Percentiles rank a stretch among this genome's conserved stretches.
Conservation (phyloP, 2,113 vertebrate species). For the Tachycineta bicolor region DNA sequence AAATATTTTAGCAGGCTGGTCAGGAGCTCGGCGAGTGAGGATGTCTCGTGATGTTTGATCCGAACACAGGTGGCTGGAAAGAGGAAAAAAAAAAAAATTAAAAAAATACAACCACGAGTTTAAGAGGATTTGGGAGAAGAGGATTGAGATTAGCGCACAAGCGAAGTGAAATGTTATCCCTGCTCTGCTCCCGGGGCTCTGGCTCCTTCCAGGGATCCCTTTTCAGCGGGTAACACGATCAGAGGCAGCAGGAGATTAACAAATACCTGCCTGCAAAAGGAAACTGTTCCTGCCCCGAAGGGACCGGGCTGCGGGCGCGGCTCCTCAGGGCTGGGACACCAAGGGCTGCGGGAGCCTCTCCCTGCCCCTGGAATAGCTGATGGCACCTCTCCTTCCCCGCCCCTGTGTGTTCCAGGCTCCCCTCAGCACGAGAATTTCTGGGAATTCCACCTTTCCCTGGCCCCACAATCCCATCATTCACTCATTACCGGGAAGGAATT, state of each 20-base stretch:
- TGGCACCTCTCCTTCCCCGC: background rate
- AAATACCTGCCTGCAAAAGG: background rate
- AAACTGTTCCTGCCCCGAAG: background rate
- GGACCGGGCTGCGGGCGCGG: background rate
- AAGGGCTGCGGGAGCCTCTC: background rate
- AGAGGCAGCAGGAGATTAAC: slow-evolving; percentile 3
- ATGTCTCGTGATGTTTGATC: background rate
- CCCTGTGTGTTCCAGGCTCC: background rate
- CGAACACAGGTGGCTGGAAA: background rate
- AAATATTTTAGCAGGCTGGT: background rate
- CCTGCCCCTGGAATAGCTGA: background rate
- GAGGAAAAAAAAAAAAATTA: background rate
- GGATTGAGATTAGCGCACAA: background rate
- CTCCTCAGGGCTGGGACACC: background rate
- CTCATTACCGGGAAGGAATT: background rate
- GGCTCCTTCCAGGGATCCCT: slow-evolving; percentile 19
- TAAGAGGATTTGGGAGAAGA: slow-evolving; percentile 49
- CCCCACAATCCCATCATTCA: background rate
- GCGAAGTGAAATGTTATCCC: slow-evolving; percentile 35
- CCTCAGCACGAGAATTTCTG: background rate
- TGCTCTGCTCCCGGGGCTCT: background rate
- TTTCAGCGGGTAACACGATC: slow-evolving; percentile 30
- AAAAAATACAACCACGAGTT: background rate
- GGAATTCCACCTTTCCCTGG: background rate
- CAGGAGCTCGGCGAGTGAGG: background rate